Base-by-base conservation (phyloP, 2,888 invertebrate genomes). In the Thyatira batis region DNA sequence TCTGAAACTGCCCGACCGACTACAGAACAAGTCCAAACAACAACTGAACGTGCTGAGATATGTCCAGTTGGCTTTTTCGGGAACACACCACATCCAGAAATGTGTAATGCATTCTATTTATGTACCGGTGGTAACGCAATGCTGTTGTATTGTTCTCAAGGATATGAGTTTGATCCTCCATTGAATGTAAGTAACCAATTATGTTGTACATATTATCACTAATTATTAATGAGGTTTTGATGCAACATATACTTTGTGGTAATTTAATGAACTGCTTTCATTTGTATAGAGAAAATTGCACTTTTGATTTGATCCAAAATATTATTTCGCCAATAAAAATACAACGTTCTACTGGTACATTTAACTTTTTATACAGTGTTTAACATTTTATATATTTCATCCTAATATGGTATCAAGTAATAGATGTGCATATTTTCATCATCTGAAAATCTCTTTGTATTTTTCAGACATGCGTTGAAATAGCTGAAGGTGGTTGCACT, bases 101-200 rank as follows among this genome's bases (percentile, higher is more conserved):
- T 59, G 9, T 82, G 82, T 53, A 50, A 69, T 33, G 55, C 57
- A 0, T 82, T 69, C 54, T 80, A 73, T 23, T 51, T 80, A 50
- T 81, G 80, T 44, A 44, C 66, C 0, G 69, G 55, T 0, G 73
- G 73, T 0, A 48, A 52, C 5, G 53, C 73, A 0, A 58, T 78
- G 8, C 60, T 55, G 0, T 53, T 75, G 1, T 63, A 43, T 4
- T 78, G 78, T 43, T 57, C 61, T 4, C 63, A 61, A 0, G 76
- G 76, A 27, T 60, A 58, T 30, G 80, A 82, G 56, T 81, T 67
- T 21, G 66, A 77, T 55, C 57, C 63, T 3, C 51, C 39, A 0
- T 2, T 45, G 1, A 49, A 30, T 17, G 80, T 78, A 58, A 69
- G 66, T 55, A 4, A 30, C 9, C 1, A 10, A 6, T 9, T n/a